A percentile compares a stretch with the other conserved stretches of the same genome.
Conservation (phyloP, 2,888 invertebrate genomes). For the Lasioglossum villosulum region DNA sequence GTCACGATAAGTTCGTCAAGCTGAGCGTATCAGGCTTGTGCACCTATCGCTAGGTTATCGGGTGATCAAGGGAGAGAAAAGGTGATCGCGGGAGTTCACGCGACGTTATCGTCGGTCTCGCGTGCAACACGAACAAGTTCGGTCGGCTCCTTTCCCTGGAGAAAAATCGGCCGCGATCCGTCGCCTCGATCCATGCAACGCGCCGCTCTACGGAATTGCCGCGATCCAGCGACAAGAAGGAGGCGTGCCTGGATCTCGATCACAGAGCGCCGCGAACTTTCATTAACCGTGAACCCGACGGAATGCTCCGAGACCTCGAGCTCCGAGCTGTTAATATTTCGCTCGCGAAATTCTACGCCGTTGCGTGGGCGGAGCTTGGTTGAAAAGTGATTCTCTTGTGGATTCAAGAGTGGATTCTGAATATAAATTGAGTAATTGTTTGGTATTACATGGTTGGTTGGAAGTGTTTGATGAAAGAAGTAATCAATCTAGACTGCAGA, state of each 20-base stretch:
- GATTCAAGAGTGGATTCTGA: neutral
- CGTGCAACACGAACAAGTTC: slow-evolving; percentile 66
- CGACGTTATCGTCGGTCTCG: slow-evolving; percentile 64
- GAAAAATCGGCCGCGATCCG: slow-evolving; percentile 38
- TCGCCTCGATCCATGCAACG: slow-evolving; percentile 23
- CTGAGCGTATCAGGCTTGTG: neutral
- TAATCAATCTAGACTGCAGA: no score
- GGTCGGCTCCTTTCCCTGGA: slow-evolving; percentile 24
- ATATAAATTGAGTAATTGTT: no score
- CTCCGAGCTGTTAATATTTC: neutral
- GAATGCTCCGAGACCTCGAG: slow-evolving; percentile 20
- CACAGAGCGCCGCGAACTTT: slow-evolving; percentile 46
- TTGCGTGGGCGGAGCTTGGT: neutral
- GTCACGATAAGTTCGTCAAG: slow-evolving; percentile 43
- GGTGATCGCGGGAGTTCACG: slow-evolving; percentile 56
- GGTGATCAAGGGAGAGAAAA: slow-evolving; percentile 34
- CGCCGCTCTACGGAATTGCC: slow-evolving; percentile 21
- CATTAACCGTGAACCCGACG: slow-evolving; percentile 39
- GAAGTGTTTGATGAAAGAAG: no score
- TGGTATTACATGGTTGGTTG: no score
- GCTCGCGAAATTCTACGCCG: neutral
- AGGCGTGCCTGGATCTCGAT: slow-evolving; percentile 63
- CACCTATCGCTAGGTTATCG: slow-evolving; percentile 28
- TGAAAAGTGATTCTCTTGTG: neutral
- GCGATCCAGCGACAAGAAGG: slow-evolving; percentile 48